Conservation (phyloP, 2,113 vertebrate genomes). For the Colinus virginianus region DNA sequence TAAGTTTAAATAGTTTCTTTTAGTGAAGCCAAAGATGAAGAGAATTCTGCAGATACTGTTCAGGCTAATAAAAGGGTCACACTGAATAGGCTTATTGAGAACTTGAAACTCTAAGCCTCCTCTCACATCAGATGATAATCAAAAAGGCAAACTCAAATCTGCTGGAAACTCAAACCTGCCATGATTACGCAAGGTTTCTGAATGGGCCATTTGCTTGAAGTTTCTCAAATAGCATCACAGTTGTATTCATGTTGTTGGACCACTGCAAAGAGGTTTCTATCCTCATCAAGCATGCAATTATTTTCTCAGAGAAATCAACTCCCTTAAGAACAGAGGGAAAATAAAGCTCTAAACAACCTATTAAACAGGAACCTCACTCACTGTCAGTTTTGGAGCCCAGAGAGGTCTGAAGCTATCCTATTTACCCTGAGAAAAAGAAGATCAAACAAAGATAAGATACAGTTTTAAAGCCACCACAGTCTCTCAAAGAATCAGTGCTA, state of each 20-base stretch:
- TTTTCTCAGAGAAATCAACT: constrained; percentile 54
- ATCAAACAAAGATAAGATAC: constrained; percentile 28
- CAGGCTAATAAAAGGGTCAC: constrained; percentile 71
- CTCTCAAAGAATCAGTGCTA: neutral
- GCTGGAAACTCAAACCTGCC: constrained; percentile 79
- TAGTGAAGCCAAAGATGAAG: constrained; percentile 72
- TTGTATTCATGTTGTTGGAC: constrained; percentile 66
- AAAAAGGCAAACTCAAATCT: constrained; percentile 77
- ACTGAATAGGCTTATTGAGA: constrained; percentile 78
- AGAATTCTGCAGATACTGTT: constrained; percentile 70
- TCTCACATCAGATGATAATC: constrained; percentile 80
- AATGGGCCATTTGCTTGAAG: constrained; percentile 73
- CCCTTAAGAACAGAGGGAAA: constrained; percentile 48
- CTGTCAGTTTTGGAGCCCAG: constrained; percentile 10
- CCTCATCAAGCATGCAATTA: constrained; percentile 49
- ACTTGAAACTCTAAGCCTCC: constrained; percentile 79
- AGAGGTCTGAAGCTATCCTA: constrained; percentile 43
- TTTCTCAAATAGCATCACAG: constrained; percentile 62
- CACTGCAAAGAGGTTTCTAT: constrained; percentile 59
- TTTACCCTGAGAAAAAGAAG: constrained; percentile 43
- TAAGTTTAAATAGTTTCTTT: constrained; percentile 80
- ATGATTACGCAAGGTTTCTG: constrained; percentile 75
- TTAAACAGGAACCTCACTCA: constrained; percentile 31
- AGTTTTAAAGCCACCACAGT: neutral
- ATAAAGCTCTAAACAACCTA: constrained; percentile 46